These are phyloP conservation scores for Drymonia ruficornis DNA, from an alignment of 2,888 invertebrate genomes.

Conservation along the genomic window DNA sequence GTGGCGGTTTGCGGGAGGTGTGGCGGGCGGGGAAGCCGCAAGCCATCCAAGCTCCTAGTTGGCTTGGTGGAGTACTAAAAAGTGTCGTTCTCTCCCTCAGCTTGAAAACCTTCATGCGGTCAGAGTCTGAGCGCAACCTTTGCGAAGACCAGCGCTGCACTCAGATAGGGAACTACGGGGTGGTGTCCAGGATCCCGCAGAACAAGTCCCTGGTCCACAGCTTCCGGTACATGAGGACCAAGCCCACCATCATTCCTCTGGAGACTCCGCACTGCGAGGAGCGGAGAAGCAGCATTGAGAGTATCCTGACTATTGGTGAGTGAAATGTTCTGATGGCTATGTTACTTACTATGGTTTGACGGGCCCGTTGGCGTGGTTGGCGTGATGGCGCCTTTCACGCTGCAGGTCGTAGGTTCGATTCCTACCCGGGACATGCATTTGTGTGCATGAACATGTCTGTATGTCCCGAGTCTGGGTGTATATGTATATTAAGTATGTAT, in stretches of 20 bases:
- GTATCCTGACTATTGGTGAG: constrained; percentile 82
- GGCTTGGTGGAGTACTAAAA: too few relatives aligned
- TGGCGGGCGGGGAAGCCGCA: too few relatives aligned
- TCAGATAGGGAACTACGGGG: constrained; percentile 86
- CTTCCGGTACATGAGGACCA: constrained; percentile 95
- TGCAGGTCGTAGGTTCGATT: too few relatives aligned
- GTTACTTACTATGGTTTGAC: too few relatives aligned
- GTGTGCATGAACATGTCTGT: too few relatives aligned
- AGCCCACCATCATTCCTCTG: constrained; percentile 95
- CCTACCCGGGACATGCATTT: too few relatives aligned
- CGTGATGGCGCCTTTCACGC: too few relatives aligned
- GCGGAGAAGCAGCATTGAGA: constrained; percentile 80
- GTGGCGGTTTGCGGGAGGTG: too few relatives aligned
- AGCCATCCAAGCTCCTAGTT: too few relatives aligned
- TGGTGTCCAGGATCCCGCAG: constrained; percentile 89
- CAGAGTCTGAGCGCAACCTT: constrained; percentile 92
- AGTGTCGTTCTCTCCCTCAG: constrained; percentile 70
- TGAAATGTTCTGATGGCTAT: neutral
- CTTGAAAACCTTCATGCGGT: constrained; percentile 88
- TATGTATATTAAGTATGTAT: too few relatives aligned
- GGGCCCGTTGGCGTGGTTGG: too few relatives aligned
- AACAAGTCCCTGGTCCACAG: constrained; percentile 93
- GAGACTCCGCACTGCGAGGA: constrained; percentile 93
- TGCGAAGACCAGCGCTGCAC: constrained; percentile 85
- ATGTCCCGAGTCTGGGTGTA: too few relatives aligned